A percentile compares a stretch with the other conserved stretches of the same genome.
phyloP scores from a whole-genome alignment of 2,113 vertebrate genomes.

The Platycercus adscitus region DNA sequence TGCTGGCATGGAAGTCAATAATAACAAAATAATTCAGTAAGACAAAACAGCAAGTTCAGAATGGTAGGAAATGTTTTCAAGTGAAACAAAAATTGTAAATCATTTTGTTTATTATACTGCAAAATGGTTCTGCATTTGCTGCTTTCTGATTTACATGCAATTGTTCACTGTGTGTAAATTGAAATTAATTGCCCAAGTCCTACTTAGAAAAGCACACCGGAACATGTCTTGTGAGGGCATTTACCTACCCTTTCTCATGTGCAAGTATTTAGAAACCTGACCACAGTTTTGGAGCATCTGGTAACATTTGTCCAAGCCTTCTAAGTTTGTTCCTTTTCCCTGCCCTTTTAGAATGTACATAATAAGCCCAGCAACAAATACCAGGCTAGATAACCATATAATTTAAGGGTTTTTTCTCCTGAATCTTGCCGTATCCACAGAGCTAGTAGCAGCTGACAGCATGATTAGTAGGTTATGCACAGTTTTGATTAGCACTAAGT shows the following conservation, averaged over 20 bases:
- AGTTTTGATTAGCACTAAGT: neutral
- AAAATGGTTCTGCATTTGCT: neutral
- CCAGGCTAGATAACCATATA: neutral
- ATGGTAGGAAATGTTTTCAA: neutral
- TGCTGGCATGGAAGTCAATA: neutral
- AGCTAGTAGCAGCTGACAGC: neutral
- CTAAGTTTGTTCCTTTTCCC: neutral
- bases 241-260: neutral
- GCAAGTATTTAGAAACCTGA: neutral
- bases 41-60: neutral
- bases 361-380: neutral
- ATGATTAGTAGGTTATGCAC: neutral
- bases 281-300: neutral
- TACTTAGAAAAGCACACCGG: neutral
- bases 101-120: neutral
- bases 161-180: neutral
- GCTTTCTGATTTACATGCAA: neutral
- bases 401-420: neutral
- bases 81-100: neutral
- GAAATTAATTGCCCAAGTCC: neutral
- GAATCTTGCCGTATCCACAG: neutral
- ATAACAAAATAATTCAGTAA: neutral
- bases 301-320: neutral
- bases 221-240: neutral
- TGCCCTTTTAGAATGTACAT: neutral